Conservation (phyloP, 2,113 vertebrate species). For the Verasper variegatus region DNA sequence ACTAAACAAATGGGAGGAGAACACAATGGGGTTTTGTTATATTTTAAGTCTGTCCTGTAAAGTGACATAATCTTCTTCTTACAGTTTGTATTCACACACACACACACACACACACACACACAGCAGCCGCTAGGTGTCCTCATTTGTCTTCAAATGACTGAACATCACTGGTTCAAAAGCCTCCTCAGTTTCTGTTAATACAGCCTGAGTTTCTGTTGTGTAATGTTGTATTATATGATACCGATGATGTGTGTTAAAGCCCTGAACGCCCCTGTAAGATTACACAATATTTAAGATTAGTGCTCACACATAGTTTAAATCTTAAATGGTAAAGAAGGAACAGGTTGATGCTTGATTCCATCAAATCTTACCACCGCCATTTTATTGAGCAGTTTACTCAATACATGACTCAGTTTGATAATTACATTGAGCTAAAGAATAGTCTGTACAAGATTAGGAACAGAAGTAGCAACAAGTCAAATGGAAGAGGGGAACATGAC, state of each 20-base stretch:
- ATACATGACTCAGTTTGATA: background rate
- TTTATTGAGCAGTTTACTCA: background rate
- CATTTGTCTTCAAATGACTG: constrained; percentile 53
- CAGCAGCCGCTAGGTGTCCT: constrained; percentile 75
- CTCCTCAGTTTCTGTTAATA: constrained; percentile 2
- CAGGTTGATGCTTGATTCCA: background rate
- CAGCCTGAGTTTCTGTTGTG: constrained; percentile 1
- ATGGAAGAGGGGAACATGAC: background rate
- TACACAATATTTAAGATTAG: background rate
- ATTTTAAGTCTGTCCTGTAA: background rate
- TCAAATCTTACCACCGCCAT: background rate
- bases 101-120: background rate
- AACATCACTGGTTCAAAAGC: background rate
- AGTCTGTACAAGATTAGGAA: background rate
- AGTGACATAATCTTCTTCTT: background rate
- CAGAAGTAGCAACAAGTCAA: no score
- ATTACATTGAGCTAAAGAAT: background rate
- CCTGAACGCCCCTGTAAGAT: background rate
- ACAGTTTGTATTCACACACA: no score
- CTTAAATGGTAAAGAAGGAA: background rate
- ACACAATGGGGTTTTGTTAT: background rate
- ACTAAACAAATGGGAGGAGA: background rate
- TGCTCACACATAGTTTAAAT: background rate
- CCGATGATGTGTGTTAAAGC: background rate
- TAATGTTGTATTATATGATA: background rate